Conservation (phyloP, 2,113 vertebrate genomes). For the Tragulus kanchil region DNA sequence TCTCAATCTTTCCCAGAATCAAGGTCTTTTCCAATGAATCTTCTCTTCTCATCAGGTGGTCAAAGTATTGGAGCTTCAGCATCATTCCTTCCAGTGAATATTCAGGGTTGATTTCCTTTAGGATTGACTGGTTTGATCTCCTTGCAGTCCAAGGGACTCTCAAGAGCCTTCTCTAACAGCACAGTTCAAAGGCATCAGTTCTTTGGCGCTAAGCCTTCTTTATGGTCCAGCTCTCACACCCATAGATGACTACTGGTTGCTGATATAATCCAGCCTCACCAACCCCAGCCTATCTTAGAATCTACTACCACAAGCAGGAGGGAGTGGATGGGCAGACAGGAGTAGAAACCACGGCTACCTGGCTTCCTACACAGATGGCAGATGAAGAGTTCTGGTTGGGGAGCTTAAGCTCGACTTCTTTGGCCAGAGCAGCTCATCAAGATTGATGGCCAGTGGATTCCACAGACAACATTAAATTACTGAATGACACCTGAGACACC, state of each 20-base stretch:
- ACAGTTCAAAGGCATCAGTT: no score
- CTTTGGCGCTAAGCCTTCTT: no score
- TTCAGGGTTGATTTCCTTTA: no score
- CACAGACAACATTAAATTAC: slow-evolving; percentile 32
- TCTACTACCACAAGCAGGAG: background rate
- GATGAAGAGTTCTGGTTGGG: background rate
- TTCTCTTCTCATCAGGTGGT: no score
- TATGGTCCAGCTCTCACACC: background rate
- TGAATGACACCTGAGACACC: background rate
- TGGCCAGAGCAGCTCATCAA: background rate
- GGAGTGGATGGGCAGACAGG: background rate
- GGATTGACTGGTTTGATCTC: no score
- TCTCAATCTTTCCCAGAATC: no score
- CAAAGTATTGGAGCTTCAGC: no score
- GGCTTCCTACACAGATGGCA: background rate
- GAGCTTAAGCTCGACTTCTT: background rate
- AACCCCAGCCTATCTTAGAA: background rate
- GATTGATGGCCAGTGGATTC: background rate
- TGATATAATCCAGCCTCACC: background rate
- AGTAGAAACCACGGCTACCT: background rate
- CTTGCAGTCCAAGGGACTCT: no score
- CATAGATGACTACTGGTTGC: background rate
- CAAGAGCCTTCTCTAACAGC: no score
- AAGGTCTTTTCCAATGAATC: no score
- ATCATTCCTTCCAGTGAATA: no score